phyloP scores from a whole-genome alignment of 2,888 invertebrate genomes.

The Drosophila anomalata region DNA sequence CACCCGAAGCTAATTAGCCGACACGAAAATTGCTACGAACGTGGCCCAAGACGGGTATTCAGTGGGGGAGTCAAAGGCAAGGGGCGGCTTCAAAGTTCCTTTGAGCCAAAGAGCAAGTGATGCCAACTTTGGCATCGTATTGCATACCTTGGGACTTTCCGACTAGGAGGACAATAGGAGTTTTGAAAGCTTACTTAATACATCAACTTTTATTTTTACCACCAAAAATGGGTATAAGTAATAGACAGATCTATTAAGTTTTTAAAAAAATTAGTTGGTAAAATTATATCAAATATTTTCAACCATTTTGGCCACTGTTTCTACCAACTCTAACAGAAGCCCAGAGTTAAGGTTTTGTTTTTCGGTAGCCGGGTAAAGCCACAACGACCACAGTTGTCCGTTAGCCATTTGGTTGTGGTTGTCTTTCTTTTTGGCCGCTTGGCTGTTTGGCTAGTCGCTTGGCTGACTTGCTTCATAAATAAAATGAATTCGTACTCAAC shows the following conservation, averaged over 20 bases:
- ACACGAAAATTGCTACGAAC: slow-evolving; percentile 74
- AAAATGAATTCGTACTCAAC: slow-evolving; percentile 74
- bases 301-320: slow-evolving; percentile 14
- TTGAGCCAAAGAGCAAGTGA: slow-evolving; percentile 52
- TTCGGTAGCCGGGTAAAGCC: slow-evolving; percentile 27
- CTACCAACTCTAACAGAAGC: not conserved
- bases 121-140: slow-evolving; percentile 45
- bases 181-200: not conserved
- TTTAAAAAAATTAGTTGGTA: too few relatives aligned
- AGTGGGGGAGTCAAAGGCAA: slow-evolving; percentile 7
- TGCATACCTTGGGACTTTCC: slow-evolving; percentile 47
- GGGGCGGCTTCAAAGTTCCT: slow-evolving; percentile 15
- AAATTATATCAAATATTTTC: not conserved
- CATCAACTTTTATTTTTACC: not conserved
- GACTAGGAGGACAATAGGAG: slow-evolving; percentile 3
- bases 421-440: slow-evolving; percentile 35
- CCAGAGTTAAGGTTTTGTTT: slow-evolving; percentile 11
- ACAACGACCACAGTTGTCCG: slow-evolving; percentile 54
- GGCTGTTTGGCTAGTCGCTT: slow-evolving; percentile 55
- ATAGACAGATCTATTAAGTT: too few relatives aligned
- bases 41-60: slow-evolving; percentile 40
- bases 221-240: too few relatives aligned
- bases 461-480: slow-evolving; percentile 72
- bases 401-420: slow-evolving; percentile 49
- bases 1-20: slow-evolving; percentile 79